Conservation (phyloP, 2,797 vertebrate species). For the Heteromormyrus szaboi region DNA sequence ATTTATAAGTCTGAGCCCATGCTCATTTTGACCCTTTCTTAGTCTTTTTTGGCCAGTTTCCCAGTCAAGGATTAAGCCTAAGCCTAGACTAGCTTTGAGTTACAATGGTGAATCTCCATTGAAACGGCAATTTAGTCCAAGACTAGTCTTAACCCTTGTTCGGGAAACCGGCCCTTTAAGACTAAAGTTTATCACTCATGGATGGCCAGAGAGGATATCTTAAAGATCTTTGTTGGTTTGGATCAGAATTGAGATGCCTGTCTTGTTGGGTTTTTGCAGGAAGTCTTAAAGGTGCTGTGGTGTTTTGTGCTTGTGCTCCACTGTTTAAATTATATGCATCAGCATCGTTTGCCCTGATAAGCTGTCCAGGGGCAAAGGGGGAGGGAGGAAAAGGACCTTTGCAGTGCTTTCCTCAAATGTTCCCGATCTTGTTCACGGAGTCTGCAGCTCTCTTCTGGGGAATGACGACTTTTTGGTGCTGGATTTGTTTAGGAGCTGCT, state of each 20-base stretch:
- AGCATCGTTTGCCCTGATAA: background rate
- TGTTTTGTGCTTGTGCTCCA: background rate
- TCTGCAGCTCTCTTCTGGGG: background rate
- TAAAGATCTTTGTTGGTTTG: background rate
- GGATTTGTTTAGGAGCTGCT: background rate
- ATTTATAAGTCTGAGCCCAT: background rate
- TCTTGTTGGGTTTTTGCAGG: background rate
- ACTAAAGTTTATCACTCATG: background rate
- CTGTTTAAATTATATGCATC: background rate
- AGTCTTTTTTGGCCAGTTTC: background rate
- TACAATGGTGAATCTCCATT: no score
- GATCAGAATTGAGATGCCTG: background rate
- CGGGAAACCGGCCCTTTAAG: background rate
- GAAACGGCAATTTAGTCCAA: no score
- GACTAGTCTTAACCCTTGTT: no score
- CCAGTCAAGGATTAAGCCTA: no score
- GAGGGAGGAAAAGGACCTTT: background rate
- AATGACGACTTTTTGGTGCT: background rate
- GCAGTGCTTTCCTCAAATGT: background rate
- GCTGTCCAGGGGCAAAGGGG: background rate
- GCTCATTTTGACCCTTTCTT: background rate
- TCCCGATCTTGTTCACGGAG: background rate
- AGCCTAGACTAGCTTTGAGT: no score
- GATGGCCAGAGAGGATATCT: background rate
- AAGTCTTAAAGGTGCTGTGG: background rate